Evolutionary conservation across 2,113 vertebrate genomes (phyloP).

Genomic region (Sula dactylatra): DNA sequence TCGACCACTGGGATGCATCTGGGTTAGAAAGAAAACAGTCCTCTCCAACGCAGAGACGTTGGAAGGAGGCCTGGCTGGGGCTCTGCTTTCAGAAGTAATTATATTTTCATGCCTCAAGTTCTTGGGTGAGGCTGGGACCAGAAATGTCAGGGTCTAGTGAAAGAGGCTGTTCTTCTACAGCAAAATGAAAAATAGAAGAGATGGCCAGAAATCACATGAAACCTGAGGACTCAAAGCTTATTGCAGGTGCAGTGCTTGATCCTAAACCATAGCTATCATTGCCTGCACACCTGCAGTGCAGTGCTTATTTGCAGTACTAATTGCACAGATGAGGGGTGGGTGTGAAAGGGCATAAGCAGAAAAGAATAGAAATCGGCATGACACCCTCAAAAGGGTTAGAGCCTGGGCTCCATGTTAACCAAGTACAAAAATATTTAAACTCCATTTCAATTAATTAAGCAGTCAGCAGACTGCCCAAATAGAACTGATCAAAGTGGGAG

Average conservation of each 20-base stretch:
- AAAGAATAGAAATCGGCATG: too few species aligned
- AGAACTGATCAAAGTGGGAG: background rate
- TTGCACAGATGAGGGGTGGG: background rate
- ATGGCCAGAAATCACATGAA: background rate
- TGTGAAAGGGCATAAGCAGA: background rate
- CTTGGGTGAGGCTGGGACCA: background rate
- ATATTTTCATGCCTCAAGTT: background rate
- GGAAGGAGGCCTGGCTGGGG: background rate
- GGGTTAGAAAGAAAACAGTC: too few species aligned
- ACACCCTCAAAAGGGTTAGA: background rate
- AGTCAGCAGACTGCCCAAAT: background rate
- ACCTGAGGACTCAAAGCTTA: background rate
- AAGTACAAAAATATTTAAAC: background rate
- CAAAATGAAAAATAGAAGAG: background rate
- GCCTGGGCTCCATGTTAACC: background rate
- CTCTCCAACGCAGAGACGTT: background rate
- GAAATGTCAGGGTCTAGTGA: background rate
- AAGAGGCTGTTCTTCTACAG: background rate
- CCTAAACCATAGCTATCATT: accelerated
- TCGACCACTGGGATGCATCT: background rate
- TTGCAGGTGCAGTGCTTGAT: background rate
- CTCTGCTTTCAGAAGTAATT: background rate
- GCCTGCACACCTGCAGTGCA: background rate
- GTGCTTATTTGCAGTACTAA: background rate
- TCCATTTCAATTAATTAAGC: background rate